Conservation (phyloP, 2,888 invertebrate genomes). For the Eucera pruinosa region DNA sequence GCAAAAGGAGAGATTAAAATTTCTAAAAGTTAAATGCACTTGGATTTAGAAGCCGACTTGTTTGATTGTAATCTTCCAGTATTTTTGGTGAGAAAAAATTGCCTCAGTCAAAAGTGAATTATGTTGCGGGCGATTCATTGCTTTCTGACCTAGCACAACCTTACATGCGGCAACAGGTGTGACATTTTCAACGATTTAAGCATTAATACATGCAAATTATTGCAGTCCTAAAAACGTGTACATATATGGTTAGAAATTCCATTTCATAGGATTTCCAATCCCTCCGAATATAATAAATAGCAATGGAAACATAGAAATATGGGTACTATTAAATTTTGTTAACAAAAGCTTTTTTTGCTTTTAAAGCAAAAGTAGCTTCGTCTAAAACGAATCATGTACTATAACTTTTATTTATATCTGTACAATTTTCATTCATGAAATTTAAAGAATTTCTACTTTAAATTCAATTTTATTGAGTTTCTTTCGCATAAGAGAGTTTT, state of each 20-base stretch:
- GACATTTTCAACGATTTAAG: slow-evolving; percentile 14
- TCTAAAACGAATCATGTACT: neutral
- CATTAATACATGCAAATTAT: slow-evolving; percentile 17
- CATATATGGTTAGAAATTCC: neutral
- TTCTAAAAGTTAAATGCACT: neutral
- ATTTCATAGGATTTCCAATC: neutral
- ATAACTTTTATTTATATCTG: too few species aligned
- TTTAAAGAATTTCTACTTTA: neutral
- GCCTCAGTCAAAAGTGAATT: neutral
- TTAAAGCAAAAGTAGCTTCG: too few species aligned
- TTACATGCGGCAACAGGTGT: slow-evolving; percentile 13
- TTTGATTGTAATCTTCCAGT: neutral
- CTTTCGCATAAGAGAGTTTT: too few species aligned
- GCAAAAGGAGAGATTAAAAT: neutral
- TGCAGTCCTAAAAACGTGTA: neutral
- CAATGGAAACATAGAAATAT: too few species aligned
- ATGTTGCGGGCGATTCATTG: neutral
- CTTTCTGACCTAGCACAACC: neutral
- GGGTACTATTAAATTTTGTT: too few species aligned
- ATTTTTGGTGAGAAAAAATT: neutral
- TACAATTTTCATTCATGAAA: too few species aligned
- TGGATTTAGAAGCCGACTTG: neutral
- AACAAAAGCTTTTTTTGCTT: too few species aligned
- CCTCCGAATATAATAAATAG: neutral
- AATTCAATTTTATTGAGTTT: neutral